Conservation (phyloP, 2,797 vertebrate species). For the Merluccius polli region DNA sequence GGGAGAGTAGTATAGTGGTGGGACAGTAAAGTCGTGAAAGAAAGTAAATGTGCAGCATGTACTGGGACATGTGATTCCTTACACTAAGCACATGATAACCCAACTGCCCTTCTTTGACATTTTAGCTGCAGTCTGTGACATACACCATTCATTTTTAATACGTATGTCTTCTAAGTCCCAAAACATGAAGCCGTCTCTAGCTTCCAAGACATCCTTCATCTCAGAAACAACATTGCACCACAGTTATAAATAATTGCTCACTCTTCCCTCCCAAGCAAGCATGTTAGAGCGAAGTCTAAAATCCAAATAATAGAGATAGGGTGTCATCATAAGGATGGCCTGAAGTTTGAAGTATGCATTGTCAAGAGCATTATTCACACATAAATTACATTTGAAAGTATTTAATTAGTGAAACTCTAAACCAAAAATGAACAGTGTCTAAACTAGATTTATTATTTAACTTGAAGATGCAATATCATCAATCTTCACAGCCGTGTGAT, state of each 20-base stretch:
- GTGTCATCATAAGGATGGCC: background rate
- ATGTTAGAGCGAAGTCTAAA: constrained; percentile 57
- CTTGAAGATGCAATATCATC: constrained; percentile 1
- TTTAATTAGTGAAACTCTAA: no score
- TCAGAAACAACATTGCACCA: constrained; percentile 50
- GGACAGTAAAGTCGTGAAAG: background rate
- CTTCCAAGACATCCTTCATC: constrained; percentile 48
- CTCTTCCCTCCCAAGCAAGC: constrained; percentile 44
- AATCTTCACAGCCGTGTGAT: constrained; percentile 25
- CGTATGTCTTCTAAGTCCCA: constrained; percentile 50
- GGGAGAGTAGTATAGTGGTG: constrained; percentile 40
- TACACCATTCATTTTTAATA: constrained; percentile 48
- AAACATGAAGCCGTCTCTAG: constrained; percentile 42
- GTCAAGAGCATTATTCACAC: background rate
- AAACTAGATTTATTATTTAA: constrained; percentile 15
- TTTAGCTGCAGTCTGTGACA: constrained; percentile 30
- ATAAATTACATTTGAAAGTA: no score
- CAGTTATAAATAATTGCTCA: constrained; percentile 60
- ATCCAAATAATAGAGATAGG: constrained; percentile 1
- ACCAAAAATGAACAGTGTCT: background rate
- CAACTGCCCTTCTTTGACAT: constrained; percentile 33
- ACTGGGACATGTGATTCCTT: constrained; percentile 33
- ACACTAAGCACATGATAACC: constrained; percentile 13
- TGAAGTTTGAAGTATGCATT: constrained; percentile 20
- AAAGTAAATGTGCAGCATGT: constrained; percentile 39